phyloP scores from a whole-genome alignment of 1,140 invertebrate species.

The Sycophila sp. region DNA sequence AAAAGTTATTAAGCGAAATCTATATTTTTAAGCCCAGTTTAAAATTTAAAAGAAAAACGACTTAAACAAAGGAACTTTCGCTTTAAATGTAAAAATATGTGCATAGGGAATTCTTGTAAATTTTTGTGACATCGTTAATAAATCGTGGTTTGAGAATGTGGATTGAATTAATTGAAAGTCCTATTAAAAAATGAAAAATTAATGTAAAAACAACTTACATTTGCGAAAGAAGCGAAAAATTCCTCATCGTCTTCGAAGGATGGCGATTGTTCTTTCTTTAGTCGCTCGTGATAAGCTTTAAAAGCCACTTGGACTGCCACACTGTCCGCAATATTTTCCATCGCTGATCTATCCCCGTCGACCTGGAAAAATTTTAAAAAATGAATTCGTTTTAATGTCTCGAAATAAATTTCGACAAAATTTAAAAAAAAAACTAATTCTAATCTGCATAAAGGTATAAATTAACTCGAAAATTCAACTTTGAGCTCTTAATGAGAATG shows the following conservation, averaged over 20 bases:
- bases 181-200: neutral
- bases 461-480: neutral
- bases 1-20: neutral
- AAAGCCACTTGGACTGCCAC: constrained; percentile 11
- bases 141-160: too few relatives aligned
- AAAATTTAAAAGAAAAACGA: too few relatives aligned
- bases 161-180: too few relatives aligned
- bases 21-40: neutral
- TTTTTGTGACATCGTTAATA: neutral
- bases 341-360: constrained; percentile 10
- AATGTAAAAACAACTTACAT: neutral
- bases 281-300: constrained; percentile 6
- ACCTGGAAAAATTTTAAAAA: neutral
- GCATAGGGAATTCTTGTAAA: neutral
- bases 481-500: too few relatives aligned
- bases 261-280: neutral
- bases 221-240: constrained; percentile 7
- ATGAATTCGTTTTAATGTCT: neutral
- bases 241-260: constrained; percentile 5
- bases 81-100: too few relatives aligned
- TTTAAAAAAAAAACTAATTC: too few relatives aligned
- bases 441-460: too few relatives aligned
- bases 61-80: too few relatives aligned
- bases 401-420: too few relatives aligned
- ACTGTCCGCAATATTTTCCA: constrained; percentile 22